Conservation (phyloP, 30 jellyfish, hydroid and myxozoan genomes). For the Chrysaora quinquecirrha region DNA sequence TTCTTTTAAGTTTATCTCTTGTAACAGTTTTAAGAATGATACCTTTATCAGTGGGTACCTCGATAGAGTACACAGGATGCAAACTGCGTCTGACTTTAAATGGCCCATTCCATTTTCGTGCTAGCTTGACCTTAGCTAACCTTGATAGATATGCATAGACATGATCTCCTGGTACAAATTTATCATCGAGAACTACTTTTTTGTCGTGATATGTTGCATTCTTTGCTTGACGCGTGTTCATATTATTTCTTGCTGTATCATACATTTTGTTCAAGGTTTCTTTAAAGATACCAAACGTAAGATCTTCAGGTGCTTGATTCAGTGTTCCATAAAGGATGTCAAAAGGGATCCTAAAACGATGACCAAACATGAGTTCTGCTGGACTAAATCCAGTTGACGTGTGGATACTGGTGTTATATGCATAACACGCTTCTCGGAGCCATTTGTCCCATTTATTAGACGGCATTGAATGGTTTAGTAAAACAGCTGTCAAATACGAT, state of each 20-base stretch:
- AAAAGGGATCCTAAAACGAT: conserved; percentile 22
- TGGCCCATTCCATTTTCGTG: conserved; percentile 33
- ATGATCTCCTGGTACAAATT: conserved; percentile 1
- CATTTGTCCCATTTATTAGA: conserved; percentile 19
- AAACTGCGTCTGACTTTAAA: background rate
- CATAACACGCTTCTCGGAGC: conserved; percentile 46
- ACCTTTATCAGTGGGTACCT: conserved; percentile 33
- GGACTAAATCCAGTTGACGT: conserved; percentile 41
- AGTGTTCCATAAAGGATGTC: too few species aligned
- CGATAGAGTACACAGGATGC: conserved; percentile 17
- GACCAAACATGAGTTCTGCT: conserved; percentile 49
- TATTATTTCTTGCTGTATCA: conserved; percentile 18
- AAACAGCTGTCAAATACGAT: background rate
- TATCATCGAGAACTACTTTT: conserved; percentile 13
- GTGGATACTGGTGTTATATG: conserved; percentile 33
- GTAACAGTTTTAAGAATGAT: conserved; percentile 14
- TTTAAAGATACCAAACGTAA: background rate
- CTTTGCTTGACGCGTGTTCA: conserved; percentile 22
- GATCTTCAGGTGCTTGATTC: conserved; percentile 15
- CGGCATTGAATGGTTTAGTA: background rate
- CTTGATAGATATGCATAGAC: conserved; percentile 19
- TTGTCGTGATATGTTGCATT: conserved; percentile 19
- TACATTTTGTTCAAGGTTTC: background rate
- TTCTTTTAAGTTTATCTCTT: conserved; percentile 23
- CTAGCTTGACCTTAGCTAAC: conserved; percentile 2